Base-by-base conservation (phyloP, 1,140 invertebrate genomes). In the Caenorhabditis inopinata region DNA sequence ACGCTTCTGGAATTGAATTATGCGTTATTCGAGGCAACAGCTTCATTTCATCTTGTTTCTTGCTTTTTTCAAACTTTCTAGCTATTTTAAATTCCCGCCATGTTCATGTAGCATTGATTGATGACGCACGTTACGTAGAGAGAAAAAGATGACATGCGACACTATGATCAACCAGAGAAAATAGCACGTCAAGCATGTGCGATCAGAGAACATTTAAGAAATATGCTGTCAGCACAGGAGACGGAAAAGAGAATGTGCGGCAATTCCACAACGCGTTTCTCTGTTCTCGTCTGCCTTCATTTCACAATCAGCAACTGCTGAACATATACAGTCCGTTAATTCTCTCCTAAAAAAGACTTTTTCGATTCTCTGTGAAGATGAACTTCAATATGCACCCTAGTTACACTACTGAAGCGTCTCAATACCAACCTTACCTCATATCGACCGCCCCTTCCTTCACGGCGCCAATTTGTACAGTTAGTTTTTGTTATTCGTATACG, bases 401-500 rank as follows among this genome's bases (percentile, higher is more conserved):
- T n/a, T n/a, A n/a, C n/a, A n/a, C n/a, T 32, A 12, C 58, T 42
- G 58, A 68, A 68, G 16, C 58, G 16, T 21, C 29, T 9, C 32
- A 42, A 9, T 68, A 68, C 58, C 32, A 38, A 18, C 32, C n/a
- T 16, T 68, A 16, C 32, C 2, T 3, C 35, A 32, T 48, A 35
- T 7, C 47, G 7, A 25, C n/a, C 51, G 23, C 49, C 23, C 42
- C 49, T 25, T 62, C 76, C 38, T 62, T 68, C 32, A 78, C 76
- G 16, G 53, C 76, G 16, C 76, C 76, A 51, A 58, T 58, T 78
- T 78, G 47, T 78, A 78, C 76, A 62, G 76, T 78, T n/a, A 78
- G 76, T 78, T 62, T 21, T 38, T 12, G 4, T 14, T 5, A 16
- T 7, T 42, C 45, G 5, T 46, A 38, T 38, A 9, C n/a, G n/a